A percentile compares a stretch with the other conserved stretches of the same genome.
These are phyloP conservation scores for Abscondita cerata DNA, from an alignment of 2,888 invertebrate species.

Conservation along the genomic window DNA sequence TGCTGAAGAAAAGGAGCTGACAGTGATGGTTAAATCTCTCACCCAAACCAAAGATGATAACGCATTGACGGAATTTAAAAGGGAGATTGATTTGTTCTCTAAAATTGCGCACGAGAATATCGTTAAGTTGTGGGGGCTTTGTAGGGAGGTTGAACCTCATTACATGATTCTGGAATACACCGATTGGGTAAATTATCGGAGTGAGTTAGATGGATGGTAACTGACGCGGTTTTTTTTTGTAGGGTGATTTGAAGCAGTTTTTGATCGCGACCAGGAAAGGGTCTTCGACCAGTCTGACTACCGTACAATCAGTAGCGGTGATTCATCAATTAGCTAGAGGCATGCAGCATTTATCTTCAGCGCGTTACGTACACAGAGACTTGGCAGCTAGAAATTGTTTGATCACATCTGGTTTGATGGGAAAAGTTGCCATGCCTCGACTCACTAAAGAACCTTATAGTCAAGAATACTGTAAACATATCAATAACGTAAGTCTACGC, in stretches of 20 bases:
- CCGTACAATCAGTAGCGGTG: conserved; percentile 71
- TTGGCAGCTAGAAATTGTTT: conserved; percentile 92
- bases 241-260: conserved; percentile 94
- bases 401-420: conserved; percentile 79
- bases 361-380: conserved; percentile 87
- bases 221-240: not conserved
- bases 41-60: conserved; percentile 80
- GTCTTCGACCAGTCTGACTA: conserved; percentile 67
- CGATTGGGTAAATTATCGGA: conserved; percentile 94
- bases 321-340: conserved; percentile 81
- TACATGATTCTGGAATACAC: conserved; percentile 90
- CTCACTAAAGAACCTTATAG: conserved; percentile 86
- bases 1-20: conserved; percentile 57
- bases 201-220: no score
- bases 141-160: conserved; percentile 84
- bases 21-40: conserved; percentile 79
- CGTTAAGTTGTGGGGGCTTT: conserved; percentile 79
- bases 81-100: conserved; percentile 86
- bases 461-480: conserved; percentile 86
- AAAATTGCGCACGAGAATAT: conserved; percentile 85
- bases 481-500: conserved; percentile 68
- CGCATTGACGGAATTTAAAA: conserved; percentile 81
- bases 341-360: conserved; percentile 78
- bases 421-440: conserved; percentile 84
- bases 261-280: conserved; percentile 70